Conservation (phyloP, 2,888 invertebrate genomes). For the Charanyca ferruginea region DNA sequence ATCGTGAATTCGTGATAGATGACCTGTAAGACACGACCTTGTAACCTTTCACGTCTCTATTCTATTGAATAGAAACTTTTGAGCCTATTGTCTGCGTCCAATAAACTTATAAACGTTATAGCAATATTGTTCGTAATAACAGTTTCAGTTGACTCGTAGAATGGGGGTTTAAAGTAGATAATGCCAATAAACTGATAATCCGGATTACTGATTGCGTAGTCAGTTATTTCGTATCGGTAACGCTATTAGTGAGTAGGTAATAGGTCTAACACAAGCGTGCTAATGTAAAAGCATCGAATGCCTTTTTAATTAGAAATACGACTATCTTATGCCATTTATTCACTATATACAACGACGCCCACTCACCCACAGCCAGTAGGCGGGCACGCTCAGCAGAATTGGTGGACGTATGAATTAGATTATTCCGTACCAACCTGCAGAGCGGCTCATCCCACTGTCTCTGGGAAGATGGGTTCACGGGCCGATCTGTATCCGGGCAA, state of each 20-base stretch:
- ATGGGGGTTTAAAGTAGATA: background rate
- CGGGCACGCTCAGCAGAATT: too few relatives aligned
- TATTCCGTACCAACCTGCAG: too few relatives aligned
- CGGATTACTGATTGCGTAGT: conserved; percentile 19
- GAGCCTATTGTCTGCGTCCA: conserved; percentile 18
- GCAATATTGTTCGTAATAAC: conserved; percentile 15
- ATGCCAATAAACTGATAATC: conserved; percentile 21
- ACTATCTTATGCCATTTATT: too few relatives aligned
- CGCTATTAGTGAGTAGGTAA: conserved; percentile 1
- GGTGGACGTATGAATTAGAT: too few relatives aligned
- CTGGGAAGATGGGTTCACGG: too few relatives aligned
- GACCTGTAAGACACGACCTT: conserved; percentile 18
- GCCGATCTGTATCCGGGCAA: too few relatives aligned
- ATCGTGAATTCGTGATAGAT: conserved; percentile 20
- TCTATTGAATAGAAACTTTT: conserved; percentile 22
- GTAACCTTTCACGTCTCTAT: conserved; percentile 16
- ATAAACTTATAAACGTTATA: conserved; percentile 9
- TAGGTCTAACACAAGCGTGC: background rate
- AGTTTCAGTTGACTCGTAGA: conserved; percentile 6
- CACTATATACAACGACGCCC: too few relatives aligned
- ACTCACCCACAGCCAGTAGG: too few relatives aligned
- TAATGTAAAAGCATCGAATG: too few relatives aligned
- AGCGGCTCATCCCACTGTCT: too few relatives aligned
- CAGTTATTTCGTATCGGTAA: conserved; percentile 1
- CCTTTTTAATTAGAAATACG: too few relatives aligned